Base-by-base conservation (phyloP, 1,140 invertebrate genomes). In the Drosophila kepulauana region DNA sequence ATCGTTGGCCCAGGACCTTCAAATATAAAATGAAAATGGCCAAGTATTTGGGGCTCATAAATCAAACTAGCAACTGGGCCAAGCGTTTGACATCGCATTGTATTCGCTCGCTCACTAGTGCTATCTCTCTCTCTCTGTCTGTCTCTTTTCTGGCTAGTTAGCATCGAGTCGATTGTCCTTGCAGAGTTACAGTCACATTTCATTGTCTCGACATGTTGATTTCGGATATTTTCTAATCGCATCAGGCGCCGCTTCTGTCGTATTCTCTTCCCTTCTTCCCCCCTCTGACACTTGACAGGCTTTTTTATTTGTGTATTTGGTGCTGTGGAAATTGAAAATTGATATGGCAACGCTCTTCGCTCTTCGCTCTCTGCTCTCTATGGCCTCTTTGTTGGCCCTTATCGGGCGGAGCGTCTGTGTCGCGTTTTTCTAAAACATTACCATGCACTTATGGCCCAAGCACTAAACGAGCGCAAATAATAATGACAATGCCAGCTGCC, bases 401-500 rank as follows among this genome's bases (percentile, higher is more conserved):
- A 58, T 74, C 65, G 65, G 30, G 7, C 30, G 20, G 20, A 48
- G 41, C 38, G 51, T 59, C 49, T 67, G 38, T 73, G 70, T 67
- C 64, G 74, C 71, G 79, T 69, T 72, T 73, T 78, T 86, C 74
- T 79, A 81, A 86, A 87, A 86, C 82, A 86, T 86, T 86, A 86
- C 79, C 82, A 78, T 81, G 78, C 82, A 87, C 82, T 87, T 82
- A 87, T 45, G 75, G 75, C 38, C 38, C 15, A 58, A 63, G 82
- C 78, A 64, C 82, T 81, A 87, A 86, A 82, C 82, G 79, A 82
- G 82, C 75, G 75, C 79, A 86, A 87, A 86, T 87, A 82, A 87
- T 87, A 89, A 84, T 84, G 84, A 84, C 84, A 87, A 80, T 69
- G 80, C 57, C 59, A 73, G 69, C 69, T 58, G 65, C 15, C 64